phyloP scores from a whole-genome alignment of 2,888 invertebrate genomes.

The Halictus quadricinctus region DNA sequence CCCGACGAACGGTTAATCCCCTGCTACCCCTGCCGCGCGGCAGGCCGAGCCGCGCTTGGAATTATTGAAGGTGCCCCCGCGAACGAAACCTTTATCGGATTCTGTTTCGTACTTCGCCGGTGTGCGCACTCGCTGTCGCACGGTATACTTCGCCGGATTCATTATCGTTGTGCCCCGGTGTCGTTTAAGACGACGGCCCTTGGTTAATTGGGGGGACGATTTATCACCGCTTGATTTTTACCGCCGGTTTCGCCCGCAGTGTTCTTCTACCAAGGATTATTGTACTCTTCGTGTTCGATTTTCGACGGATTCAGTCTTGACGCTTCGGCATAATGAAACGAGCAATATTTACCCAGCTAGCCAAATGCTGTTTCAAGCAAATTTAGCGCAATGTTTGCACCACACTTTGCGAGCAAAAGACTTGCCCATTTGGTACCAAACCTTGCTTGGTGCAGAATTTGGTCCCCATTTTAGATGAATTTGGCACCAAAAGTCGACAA shows the following conservation, averaged over 20 bases:
- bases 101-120: not conserved
- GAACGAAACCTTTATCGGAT: conserved; percentile 42
- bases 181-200: not conserved
- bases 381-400: too few relatives aligned
- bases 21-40: conserved; percentile 27
- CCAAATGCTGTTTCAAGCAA: too few relatives aligned
- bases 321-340: not conserved
- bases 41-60: conserved; percentile 6
- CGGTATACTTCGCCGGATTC: not conserved
- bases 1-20: conserved; percentile 27
- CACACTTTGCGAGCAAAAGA: too few relatives aligned
- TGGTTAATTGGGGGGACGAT: conserved; percentile 4
- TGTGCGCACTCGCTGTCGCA: not conserved
- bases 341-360: too few relatives aligned
- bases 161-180: conserved; percentile 5
- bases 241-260: not conserved
- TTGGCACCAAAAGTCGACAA: too few relatives aligned
- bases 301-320: not conserved
- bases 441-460: too few relatives aligned
- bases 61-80: conserved; percentile 36
- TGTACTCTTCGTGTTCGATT: not conserved
- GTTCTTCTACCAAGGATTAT: not conserved
- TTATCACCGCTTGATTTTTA: not conserved
- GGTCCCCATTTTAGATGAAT: too few relatives aligned
- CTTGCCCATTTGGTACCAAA: too few relatives aligned